Base-by-base conservation (phyloP, 2,888 invertebrate species). In the Romanomermis culicivorax region DNA sequence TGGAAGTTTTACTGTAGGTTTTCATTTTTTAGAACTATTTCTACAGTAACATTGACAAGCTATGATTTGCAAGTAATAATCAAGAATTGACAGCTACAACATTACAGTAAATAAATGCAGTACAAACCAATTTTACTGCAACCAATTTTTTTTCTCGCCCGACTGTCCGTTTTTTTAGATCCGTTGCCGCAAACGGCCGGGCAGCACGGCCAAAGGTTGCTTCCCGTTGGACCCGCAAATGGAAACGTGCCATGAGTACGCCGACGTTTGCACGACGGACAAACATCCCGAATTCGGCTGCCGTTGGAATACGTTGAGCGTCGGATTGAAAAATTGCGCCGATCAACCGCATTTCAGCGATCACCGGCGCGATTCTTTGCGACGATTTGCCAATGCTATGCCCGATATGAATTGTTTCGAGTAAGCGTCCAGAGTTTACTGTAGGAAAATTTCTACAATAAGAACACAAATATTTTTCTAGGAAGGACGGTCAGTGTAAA, bases 231-330 rank as follows among this genome's bases (percentile, higher is more conserved):
- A 55, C 14, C 30, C 25, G 20, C 52, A 55, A 26, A 29, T 23
- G 52, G 11, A 51, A 23, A 25, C 23, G 1, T 55, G 55, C 36
- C 17, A 51, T 24, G 55, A 55, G 47, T 24, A 23, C 55, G 52
- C 24, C 55, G 47, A 55, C 55, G 52, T 55, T n/a, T 55, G 55
- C 42, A 24, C 20, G 23, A 25, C 52, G 29, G 52, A 47, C 23
- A 14, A 14, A 23, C 2, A 29, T 3, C 54, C 54, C 23, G n/a
- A 25, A 11, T 20, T 53, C 3, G 53, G 53, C n/a, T 53, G 53
- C 47, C 2, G 23, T n/a, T 53, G 47, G 27, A 30, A n/a, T 14
- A 4, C 29, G 2, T 24, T 53, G n/a, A 24, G 29, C 17, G 3
- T 2, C 2, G 47, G 20, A n/a, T 45, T 53, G 29, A 25, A 53